Evolutionary conservation across 2,113 vertebrate genomes (phyloP), one percentile per base, ranked within the genome.

Genomic region (Crotalus viridis): DNA sequence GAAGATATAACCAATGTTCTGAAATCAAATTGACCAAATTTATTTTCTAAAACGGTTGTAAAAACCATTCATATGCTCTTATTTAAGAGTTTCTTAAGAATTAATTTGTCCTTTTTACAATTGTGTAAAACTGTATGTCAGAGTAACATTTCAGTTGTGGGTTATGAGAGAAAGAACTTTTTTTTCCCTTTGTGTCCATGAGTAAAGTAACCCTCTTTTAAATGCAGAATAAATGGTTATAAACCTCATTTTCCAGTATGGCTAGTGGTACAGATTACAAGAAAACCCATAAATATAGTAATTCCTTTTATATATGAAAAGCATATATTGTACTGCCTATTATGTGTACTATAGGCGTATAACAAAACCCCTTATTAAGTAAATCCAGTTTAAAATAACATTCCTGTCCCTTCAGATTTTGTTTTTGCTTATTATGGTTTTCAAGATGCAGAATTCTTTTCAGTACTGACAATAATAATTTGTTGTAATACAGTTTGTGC

Each of bases 231-330:
- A 91, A 94, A n/a, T 90, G 55, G 28, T n/a, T 69, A 13, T 93
- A 93, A 91, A 89, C 93, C 81, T 48, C 87, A 91, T 92, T 88
- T 13, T 91, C n/a, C 39, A 69, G 89, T 94, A 86, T 90, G 54
- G 74, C 74, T 85, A 93, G 88, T 85, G 54, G 54, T 92, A 59
- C 88, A 92, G 88, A 93, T 93, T 90, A 92, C 15, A 90, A 87
- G 56, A 94, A 87, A 89, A 56, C 59, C 9, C 74, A 22, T 94
- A 91, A 92, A 93, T 92, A 56, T 21, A 3, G 46, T 91, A 88
- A 91, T 90, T 88, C 39, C 89, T 95, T 51, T 4, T 17, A 92
- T 93, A 33, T 12, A 13, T 2, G 7, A 26, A 93, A 0, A 7
- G 59, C 7, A 12, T 94, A 91, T 61, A 93, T 87, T 13, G 15